Base-by-base conservation (phyloP, 2,888 invertebrate species). In the Eucriotettix oculatus region DNA sequence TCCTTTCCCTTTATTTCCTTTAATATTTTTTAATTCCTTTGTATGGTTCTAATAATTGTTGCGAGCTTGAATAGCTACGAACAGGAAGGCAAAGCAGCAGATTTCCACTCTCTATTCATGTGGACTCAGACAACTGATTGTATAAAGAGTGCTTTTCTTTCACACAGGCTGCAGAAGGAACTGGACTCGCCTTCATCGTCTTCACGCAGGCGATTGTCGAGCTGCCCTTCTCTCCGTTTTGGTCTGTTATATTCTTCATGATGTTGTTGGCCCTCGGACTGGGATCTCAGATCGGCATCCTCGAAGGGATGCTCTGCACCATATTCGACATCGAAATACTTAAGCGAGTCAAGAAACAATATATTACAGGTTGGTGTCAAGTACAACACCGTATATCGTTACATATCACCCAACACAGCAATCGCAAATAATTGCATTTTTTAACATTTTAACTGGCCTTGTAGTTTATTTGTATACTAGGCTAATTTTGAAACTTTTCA, bases 151-250 rank as follows among this genome's bases (percentile, higher is more conserved):
- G 3, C 29, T 29, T 29, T 29, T 7, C 7, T 29, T 29, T 29
- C 29, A 29, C 75, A 11, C 72, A 93, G 91, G 95, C 94, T 40
- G 95, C 94, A 42, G 93, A 95, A 76, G 96, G 96, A 56, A 96
- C 95, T 1, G 96, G 96, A 1, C 76, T 96, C 56, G 96, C 95
- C 0, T 96, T 96, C 74, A 94, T 96, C 64, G 92, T 96, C n/a
- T 95, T 96, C 76, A 95, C 96, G 0, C 92, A 96, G 42, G 96
- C 95, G 10, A 95, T 96, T 69, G 87, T 94, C 42, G 90, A 94
- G 74, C 78, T 96, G 67, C 94, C 95, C 0, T 90, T 90, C 2
- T 89, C 94, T 0, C 95, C 95, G 14, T 91, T 96, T 75, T 96
- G 96, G 96, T 90, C 95, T 14, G 85, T 95, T 66, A 86, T 95